Percentiles rank a stretch among this genome's conserved stretches.
Evolutionary conservation across 1,140 invertebrate species (phyloP).

Genomic region (Episyrphus balteatus): DNA sequence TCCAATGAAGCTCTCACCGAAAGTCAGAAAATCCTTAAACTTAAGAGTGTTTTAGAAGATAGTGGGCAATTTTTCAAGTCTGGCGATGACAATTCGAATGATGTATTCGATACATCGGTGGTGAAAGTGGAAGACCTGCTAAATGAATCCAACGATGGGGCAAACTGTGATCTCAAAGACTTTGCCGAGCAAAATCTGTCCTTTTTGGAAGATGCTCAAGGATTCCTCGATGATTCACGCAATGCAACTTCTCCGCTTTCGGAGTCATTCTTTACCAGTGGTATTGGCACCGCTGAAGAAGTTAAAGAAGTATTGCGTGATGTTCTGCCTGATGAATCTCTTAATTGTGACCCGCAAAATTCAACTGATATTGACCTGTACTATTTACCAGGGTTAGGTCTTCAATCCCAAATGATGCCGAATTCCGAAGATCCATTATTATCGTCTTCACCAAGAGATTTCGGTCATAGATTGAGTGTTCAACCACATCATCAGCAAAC

Average conservation of each 20-base stretch:
- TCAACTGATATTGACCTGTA: conserved; percentile 36
- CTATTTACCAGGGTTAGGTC: conserved; percentile 27
- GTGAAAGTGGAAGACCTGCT: conserved; percentile 29
- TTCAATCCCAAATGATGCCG: conserved; percentile 68
- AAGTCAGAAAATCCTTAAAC: conserved; percentile 41
- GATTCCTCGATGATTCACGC: conserved; percentile 44
- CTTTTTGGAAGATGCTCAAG: conserved; percentile 33
- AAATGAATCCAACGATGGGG: conserved; percentile 19
- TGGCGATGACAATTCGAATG: neutral
- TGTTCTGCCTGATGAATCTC: conserved; percentile 58
- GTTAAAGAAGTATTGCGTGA: conserved; percentile 71
- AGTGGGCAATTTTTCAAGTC: conserved; percentile 9
- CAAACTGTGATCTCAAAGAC: conserved; percentile 28
- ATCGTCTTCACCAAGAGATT: conserved; percentile 70
- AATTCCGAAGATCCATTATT: conserved; percentile 73
- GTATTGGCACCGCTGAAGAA: conserved; percentile 71
- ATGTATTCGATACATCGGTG: conserved; percentile 22
- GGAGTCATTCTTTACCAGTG: conserved; percentile 73
- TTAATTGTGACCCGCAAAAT: conserved; percentile 22
- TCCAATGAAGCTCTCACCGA: conserved; percentile 29
- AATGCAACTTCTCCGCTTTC: conserved; percentile 60
- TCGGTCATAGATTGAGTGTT: conserved; percentile 44
- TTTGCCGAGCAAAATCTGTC: conserved; percentile 34
- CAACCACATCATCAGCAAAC: conserved; percentile 7
- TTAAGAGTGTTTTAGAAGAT: conserved; percentile 35